Evolutionary conservation across 2,113 vertebrate species (phyloP).

Genomic region (Panthera tigris): DNA sequence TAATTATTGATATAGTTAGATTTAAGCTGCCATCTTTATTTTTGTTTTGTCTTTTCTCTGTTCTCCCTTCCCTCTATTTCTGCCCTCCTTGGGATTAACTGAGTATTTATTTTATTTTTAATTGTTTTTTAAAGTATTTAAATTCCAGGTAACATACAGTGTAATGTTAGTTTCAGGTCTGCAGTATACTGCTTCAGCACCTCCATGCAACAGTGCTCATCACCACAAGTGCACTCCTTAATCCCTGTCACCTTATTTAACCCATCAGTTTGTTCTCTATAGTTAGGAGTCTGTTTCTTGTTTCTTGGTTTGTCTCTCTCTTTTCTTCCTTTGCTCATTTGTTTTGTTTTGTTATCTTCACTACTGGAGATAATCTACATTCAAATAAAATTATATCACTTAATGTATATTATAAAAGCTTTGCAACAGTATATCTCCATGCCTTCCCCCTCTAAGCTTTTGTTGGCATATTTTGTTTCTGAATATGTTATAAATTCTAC

Average conservation of each 20-base stretch:
- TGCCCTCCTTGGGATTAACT: not conserved
- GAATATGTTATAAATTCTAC: not conserved
- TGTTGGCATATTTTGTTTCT: not conserved
- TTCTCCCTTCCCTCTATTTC: not conserved
- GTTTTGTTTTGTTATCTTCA: not conserved
- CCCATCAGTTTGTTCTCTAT: no score
- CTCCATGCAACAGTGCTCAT: no score
- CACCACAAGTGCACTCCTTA: no score
- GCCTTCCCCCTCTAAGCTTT: not conserved
- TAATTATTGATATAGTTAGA: not conserved
- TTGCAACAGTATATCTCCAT: not conserved
- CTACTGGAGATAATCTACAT: not conserved
- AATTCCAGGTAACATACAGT: no score
- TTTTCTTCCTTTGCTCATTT: no score
- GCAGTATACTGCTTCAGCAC: no score
- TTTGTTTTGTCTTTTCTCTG: not conserved
- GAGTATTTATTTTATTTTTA: no score
- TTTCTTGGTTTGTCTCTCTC: no score
- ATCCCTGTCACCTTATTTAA: no score
- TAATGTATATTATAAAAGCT: not conserved
- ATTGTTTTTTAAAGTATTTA: no score
- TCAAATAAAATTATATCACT: not conserved
- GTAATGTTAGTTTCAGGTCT: no score
- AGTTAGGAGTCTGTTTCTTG: no score
- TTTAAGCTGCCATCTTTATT: not conserved